Evolutionary conservation across 2,113 vertebrate species (phyloP).

Genomic region (Catagonus wagneri): DNA sequence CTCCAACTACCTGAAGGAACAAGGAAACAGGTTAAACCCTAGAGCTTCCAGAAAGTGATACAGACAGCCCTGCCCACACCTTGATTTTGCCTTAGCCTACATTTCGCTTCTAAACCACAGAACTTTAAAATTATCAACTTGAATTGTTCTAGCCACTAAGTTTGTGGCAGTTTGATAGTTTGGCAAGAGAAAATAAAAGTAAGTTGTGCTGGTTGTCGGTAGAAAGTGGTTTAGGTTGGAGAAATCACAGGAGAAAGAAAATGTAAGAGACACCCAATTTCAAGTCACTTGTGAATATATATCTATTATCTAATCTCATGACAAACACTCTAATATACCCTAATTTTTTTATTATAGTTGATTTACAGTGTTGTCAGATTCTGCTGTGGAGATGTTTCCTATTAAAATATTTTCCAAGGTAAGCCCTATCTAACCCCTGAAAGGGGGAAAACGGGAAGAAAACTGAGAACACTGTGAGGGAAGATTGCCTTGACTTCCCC

Average conservation of each 20-base stretch:
- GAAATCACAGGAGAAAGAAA: neutral
- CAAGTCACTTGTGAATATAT: neutral
- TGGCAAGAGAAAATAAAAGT: neutral
- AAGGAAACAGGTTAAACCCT: neutral
- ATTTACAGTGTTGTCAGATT: no score
- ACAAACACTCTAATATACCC: no score
- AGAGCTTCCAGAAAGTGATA: neutral
- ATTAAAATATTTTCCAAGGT: neutral
- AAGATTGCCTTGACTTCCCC: neutral
- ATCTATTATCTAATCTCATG: neutral
- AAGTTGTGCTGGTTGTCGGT: neutral
- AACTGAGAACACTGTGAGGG: neutral
- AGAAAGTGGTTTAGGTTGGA: neutral
- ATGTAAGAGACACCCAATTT: neutral
- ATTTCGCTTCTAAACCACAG: neutral
- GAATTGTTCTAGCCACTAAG: neutral
- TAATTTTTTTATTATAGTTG: no score
- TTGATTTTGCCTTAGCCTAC: neutral
- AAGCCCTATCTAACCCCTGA: neutral
- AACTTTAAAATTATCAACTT: neutral
- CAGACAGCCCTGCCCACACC: fast-evolving
- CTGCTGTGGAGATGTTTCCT: neutral
- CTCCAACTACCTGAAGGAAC: no score
- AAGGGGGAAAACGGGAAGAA: neutral
- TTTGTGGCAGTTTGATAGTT: neutral